Evolutionary conservation across 2,888 invertebrate species (phyloP).

Genomic region (Dioctria rufipes): DNA sequence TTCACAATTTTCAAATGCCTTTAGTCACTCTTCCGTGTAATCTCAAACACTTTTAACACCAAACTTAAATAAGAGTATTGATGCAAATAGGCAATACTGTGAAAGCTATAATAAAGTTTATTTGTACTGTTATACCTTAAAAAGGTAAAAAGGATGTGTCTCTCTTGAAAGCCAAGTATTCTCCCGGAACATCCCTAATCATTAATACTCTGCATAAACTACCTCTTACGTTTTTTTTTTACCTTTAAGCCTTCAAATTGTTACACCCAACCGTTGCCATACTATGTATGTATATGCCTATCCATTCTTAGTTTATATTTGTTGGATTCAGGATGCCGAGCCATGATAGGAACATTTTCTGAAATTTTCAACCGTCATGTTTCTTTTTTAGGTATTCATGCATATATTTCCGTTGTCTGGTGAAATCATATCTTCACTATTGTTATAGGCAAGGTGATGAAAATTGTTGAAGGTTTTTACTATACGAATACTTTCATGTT

Average conservation of each 20-base stretch:
- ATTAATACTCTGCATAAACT: no score
- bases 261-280: no score
- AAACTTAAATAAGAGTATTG: neutral
- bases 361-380: slow-evolving; percentile 46
- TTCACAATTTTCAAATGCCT: no score
- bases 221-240: no score
- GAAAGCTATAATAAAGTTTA: slow-evolving; percentile 16
- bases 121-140: slow-evolving; percentile 25
- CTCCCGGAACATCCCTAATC: no score
- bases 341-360: slow-evolving; percentile 33
- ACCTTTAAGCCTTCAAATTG: no score
- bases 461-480: slow-evolving; percentile 19
- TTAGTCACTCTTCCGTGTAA: no score
- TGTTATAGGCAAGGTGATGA: slow-evolving; percentile 10
- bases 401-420: slow-evolving; percentile 1
- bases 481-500: neutral
- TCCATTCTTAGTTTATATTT: no score
- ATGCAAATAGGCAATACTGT: slow-evolving; percentile 26
- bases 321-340: no score
- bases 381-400: slow-evolving; percentile 35
- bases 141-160: slow-evolving; percentile 13
- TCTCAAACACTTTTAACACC: no score
- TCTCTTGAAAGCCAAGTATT: neutral
- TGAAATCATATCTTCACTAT: slow-evolving; percentile 24
- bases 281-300: no score